These are phyloP conservation scores for Tanytarsus gracilentus DNA, from an alignment of 2,888 invertebrate genomes.

Conservation along the genomic window DNA sequence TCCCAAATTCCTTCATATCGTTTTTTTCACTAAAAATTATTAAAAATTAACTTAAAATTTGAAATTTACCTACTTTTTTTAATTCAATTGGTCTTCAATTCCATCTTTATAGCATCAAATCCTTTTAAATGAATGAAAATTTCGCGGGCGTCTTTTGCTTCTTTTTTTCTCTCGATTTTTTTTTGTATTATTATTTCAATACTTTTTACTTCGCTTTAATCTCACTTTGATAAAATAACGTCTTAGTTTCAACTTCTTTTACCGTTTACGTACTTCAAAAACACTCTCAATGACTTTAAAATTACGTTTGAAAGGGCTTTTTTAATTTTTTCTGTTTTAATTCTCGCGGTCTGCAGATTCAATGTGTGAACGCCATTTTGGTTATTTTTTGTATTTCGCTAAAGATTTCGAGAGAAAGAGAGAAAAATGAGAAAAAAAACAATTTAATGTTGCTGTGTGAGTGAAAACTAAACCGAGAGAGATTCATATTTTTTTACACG, in stretches of 20 bases:
- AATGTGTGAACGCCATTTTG: conserved; percentile 22
- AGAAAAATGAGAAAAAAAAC: too few relatives aligned
- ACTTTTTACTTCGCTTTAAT: background rate
- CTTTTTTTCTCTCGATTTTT: background rate
- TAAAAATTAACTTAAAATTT: too few relatives aligned
- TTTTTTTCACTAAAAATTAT: too few relatives aligned
- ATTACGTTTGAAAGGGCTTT: background rate
- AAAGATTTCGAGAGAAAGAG: background rate
- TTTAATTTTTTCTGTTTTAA: background rate
- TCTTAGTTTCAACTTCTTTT: background rate
- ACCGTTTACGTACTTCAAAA: background rate
- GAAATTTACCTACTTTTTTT: background rate
- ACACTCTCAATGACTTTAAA: too few relatives aligned
- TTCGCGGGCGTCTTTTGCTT: background rate
- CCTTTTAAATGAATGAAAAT: background rate
- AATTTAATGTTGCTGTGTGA: background rate
- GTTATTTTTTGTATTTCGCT: conserved; percentile 9
- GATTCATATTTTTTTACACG: background rate
- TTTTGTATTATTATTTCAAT: background rate
- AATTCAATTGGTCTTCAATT: background rate
- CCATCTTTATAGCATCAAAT: background rate
- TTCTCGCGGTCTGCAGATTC: conserved; percentile 10
- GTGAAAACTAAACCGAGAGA: background rate
- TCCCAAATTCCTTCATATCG: too few relatives aligned
- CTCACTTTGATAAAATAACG: background rate